Evolutionary conservation across 2,888 invertebrate genomes (phyloP), one percentile per base, ranked within the genome.

Genomic region (Ornithoptera priamus): DNA sequence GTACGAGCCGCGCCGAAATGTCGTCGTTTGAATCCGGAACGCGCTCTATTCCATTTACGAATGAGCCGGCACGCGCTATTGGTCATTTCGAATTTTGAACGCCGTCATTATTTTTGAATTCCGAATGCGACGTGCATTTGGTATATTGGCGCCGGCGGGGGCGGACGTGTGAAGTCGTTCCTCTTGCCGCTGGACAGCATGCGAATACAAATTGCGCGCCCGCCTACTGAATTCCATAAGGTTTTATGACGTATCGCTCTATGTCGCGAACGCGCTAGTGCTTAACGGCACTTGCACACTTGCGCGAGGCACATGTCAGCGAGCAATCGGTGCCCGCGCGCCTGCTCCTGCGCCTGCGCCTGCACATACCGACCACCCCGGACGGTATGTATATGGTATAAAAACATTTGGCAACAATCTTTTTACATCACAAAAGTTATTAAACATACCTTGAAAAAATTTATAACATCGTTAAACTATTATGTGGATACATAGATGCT

Each of bases 91-190:
- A 82, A 85, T 86, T 87, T 88, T 79, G 85, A 84, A 85, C 81
- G 80, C 83, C 82, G 84, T 83, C 83, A 80, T 78, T 80, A 78
- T 84, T 85, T 88, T 86, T 81, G 62, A 70, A 89, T 88, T 86
- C 82, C 74, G 85, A 86, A 86, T 85, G 85, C 82, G 81, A 83
- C 84, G 83, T 84, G 85, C 85, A 86, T 88, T 89, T 86, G 85
- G 85, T 82, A 86, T 86, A 86, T 84, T 59, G 89, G 90, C 89
- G 89, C 90, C 88, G 82, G 79, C 79, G 82, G 76, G 79, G 82
- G 79, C 83, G 81, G 84, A 85, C 85, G 85, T 87, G 88, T 86
- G 85, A 84, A 84, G 76, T 83, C 82, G 84, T 86, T 83, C 82
- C 81, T 84, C 80, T 80, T 81, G 76, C 77, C 78, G 81, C 77